Evolutionary conservation across 2,888 invertebrate species (phyloP).

Genomic region (Noctua pronuba): DNA sequence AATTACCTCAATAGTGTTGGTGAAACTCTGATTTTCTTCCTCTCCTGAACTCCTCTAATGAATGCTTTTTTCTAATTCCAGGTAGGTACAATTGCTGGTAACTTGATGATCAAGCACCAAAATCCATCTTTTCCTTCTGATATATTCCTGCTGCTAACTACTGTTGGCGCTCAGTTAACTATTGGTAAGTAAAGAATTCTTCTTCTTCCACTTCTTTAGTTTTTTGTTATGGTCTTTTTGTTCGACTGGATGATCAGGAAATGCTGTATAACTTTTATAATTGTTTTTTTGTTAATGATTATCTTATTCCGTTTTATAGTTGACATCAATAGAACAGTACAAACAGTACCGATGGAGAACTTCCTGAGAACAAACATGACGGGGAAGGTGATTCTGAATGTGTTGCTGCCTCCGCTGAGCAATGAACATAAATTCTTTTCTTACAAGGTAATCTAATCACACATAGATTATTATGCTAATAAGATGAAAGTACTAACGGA

Average conservation of each 20-base stretch:
- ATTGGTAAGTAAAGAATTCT: conserved; percentile 72
- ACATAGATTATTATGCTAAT: neutral
- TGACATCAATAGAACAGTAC: conserved; percentile 35
- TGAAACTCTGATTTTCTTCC: neutral
- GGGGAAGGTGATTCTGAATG: conserved; percentile 87
- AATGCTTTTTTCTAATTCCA: conserved; percentile 68
- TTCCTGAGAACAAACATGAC: conserved; percentile 85
- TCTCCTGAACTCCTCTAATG: neutral
- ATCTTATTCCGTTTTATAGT: conserved; percentile 28
- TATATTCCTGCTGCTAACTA: conserved; percentile 89
- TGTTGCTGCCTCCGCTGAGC: conserved; percentile 88
- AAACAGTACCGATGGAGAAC: conserved; percentile 77
- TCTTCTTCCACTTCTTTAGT: neutral
- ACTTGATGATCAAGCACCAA: conserved; percentile 92
- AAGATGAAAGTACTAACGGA: neutral
- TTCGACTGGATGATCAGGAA: neutral
- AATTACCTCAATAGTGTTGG: accelerated
- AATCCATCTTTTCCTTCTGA: conserved; percentile 93
- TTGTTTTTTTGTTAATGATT: neutral
- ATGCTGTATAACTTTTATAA: neutral
- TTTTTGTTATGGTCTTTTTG: neutral
- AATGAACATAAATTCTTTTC: conserved; percentile 88
- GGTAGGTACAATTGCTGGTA: conserved; percentile 93
- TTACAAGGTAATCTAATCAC: conserved; percentile 89
- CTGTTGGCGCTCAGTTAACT: conserved; percentile 76